These are phyloP conservation scores for Lagria hirta DNA, from an alignment of 2,888 invertebrate species.

Conservation along the genomic window DNA sequence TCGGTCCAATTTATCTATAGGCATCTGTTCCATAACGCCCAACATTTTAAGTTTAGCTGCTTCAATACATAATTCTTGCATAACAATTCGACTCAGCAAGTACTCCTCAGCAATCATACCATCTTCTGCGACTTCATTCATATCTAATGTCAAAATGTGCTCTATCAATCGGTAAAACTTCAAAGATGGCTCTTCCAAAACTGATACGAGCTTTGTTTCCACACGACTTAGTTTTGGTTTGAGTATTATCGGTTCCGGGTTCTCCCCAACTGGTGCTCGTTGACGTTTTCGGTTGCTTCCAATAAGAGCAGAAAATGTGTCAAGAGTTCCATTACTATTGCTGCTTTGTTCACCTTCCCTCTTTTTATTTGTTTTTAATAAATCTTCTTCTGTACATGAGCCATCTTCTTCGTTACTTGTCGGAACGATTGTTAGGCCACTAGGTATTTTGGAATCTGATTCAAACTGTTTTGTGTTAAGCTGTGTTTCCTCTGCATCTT, in stretches of 20 bases:
- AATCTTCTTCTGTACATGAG: slow-evolving; percentile 52
- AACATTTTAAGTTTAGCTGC: slow-evolving; percentile 93
- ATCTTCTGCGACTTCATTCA: slow-evolving; percentile 70
- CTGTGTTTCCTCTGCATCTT: no score
- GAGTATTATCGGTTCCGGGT: slow-evolving; percentile 47
- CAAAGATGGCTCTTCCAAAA: slow-evolving; percentile 81
- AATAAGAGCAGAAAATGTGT: slow-evolving; percentile 50
- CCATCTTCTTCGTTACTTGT: slow-evolving; percentile 30
- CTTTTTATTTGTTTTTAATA: slow-evolving; percentile 50
- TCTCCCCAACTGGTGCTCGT: slow-evolving; percentile 46
- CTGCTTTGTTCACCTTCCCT: slow-evolving; percentile 37
- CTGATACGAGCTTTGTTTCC: slow-evolving; percentile 78
- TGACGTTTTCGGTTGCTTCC: slow-evolving; percentile 45
- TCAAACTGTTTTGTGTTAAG: no score
- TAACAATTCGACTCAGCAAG: slow-evolving; percentile 80
- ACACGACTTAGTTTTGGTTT: slow-evolving; percentile 83
- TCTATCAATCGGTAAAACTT: slow-evolving; percentile 91
- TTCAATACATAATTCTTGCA: slow-evolving; percentile 90
- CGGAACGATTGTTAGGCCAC: no score
- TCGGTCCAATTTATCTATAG: slow-evolving; percentile 86
- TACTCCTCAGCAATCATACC: slow-evolving; percentile 77
- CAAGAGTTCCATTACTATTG: slow-evolving; percentile 47
- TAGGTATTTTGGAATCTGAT: no score
- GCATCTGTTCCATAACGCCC: slow-evolving; percentile 91
- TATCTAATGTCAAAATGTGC: slow-evolving; percentile 83